Evolutionary conservation across 2,113 vertebrate genomes (phyloP).

Genomic region (Nesogale talazaci): DNA sequence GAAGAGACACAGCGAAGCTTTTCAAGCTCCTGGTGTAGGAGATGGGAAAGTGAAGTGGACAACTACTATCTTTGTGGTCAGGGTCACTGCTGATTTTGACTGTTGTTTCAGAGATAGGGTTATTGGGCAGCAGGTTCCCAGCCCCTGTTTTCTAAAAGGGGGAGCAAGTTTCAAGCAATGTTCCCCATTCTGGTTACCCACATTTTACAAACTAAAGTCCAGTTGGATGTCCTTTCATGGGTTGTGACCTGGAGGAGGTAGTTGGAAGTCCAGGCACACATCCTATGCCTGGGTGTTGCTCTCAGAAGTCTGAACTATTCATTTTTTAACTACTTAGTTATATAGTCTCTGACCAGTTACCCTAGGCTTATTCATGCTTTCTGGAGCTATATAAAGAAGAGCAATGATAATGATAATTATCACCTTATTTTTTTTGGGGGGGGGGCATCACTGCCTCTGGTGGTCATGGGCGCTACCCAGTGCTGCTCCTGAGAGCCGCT

Average conservation of each 20-base stretch:
- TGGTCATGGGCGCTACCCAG: too few relatives aligned
- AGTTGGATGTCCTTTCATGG: neutral
- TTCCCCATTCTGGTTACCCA: neutral
- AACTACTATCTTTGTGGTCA: neutral
- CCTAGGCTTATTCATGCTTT: slow-evolving; percentile 33
- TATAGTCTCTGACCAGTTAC: neutral
- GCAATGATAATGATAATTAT: neutral
- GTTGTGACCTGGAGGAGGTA: neutral
- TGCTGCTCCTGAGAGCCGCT: too few relatives aligned
- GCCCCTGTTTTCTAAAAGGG: neutral
- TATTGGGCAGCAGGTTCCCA: neutral
- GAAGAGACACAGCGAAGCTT: too few relatives aligned
- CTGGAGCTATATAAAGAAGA: neutral
- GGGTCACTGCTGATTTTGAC: neutral
- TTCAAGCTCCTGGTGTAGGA: too few relatives aligned
- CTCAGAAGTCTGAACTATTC: neutral
- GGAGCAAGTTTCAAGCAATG: neutral
- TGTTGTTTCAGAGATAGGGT: neutral
- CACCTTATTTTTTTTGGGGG: too few relatives aligned
- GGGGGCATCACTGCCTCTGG: too few relatives aligned
- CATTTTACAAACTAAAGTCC: neutral
- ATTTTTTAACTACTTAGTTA: neutral
- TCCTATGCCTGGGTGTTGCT: neutral
- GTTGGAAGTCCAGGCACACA: neutral
- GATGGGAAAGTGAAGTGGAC: neutral